These are phyloP conservation scores for Tamandua tetradactyla DNA, from an alignment of 2,797 vertebrate genomes.

Conservation along the genomic window DNA sequence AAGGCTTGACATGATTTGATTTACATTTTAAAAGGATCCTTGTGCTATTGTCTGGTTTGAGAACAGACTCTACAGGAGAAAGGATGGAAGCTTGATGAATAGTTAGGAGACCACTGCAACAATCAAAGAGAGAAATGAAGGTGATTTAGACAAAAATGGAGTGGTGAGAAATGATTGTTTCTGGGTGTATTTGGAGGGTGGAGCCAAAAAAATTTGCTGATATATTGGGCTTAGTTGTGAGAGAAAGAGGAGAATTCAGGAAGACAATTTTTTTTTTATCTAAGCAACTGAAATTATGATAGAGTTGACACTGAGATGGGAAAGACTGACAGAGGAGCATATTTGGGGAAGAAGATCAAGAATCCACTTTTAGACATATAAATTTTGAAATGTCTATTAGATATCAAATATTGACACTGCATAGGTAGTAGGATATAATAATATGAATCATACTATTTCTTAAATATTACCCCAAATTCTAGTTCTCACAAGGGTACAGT, in stretches of 20 bases:
- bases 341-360: slow-evolving; percentile 10
- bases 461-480: background rate
- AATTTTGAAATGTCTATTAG: slow-evolving; percentile 12
- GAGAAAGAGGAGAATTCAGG: background rate
- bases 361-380: background rate
- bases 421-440: background rate
- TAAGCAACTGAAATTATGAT: background rate
- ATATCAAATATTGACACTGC: background rate
- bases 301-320: background rate
- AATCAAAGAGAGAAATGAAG: background rate
- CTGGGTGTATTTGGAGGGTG: background rate
- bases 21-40: slow-evolving; percentile 33
- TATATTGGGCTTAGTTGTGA: slow-evolving; percentile 29
- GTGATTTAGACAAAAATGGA: background rate
- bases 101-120: background rate
- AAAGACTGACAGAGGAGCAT: background rate
- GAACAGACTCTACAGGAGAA: background rate
- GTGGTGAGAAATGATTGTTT: background rate
- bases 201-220: background rate
- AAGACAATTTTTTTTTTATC: background rate
- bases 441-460: background rate
- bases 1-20: slow-evolving; percentile 24
- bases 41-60: background rate
- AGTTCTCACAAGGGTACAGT: background rate
- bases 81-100: background rate